Conservation (phyloP, 30 jellyfish, hydroid and myxozoan species). For the Chrysaora quinquecirrha region DNA sequence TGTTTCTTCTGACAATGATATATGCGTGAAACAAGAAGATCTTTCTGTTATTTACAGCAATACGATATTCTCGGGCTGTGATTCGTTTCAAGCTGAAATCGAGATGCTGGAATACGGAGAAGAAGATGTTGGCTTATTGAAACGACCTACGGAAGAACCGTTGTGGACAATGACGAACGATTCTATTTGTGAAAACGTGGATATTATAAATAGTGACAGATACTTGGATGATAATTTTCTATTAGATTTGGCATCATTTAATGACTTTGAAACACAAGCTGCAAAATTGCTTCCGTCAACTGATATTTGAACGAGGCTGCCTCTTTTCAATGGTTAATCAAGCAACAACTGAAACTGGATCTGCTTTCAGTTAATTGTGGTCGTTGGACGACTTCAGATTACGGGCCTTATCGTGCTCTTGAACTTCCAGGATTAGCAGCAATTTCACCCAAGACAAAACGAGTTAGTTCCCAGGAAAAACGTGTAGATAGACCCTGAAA, state of each 20-base stretch:
- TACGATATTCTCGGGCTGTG: not conserved
- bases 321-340: no score
- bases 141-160: not conserved
- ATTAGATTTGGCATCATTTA: not conserved
- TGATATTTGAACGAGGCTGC: no score
- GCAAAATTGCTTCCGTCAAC: no score
- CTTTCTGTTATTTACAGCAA: not conserved
- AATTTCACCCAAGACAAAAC: no score
- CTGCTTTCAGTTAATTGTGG: no score
- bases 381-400: no score
- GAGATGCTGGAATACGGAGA: not conserved
- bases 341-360: no score
- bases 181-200: not conserved
- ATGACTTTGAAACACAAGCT: not conserved
- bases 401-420: no score
- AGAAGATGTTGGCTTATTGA: not conserved
- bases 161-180: not conserved
- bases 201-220: not conserved
- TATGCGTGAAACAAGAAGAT: slow-evolving; percentile 9
- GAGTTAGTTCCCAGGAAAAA: no score
- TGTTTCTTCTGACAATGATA: not conserved
- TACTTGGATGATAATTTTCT: not conserved
- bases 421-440: no score
- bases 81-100: slow-evolving; percentile 5
- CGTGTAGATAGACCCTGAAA: no score